Evolutionary conservation across 1,140 invertebrate genomes (phyloP).

Genomic region (Octopus bimaculoides): DNA sequence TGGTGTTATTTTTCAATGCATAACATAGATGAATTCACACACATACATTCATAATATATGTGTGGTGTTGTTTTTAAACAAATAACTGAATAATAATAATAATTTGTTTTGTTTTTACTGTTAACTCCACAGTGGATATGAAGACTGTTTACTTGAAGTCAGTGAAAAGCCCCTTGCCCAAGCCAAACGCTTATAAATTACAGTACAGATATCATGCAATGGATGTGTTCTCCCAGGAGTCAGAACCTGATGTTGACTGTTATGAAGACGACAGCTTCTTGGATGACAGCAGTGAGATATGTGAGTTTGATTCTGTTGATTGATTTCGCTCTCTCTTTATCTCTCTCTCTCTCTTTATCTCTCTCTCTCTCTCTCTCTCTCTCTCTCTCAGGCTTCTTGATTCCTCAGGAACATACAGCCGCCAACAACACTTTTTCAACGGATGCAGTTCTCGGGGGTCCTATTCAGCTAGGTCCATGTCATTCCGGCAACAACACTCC

Average conservation of each 20-base stretch:
- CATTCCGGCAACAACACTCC: too few species aligned
- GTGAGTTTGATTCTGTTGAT: neutral
- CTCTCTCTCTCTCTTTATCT: neutral
- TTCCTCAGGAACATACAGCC: too few species aligned
- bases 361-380: neutral
- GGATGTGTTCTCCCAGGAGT: neutral
- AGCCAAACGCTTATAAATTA: neutral
- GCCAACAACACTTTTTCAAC: too few species aligned
- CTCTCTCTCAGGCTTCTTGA: too few species aligned
- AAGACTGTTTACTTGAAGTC: neutral
- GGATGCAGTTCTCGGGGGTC: too few species aligned
- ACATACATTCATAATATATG: too few species aligned
- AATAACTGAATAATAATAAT: too few species aligned
- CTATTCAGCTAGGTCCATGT: too few species aligned
- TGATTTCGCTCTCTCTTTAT: neutral
- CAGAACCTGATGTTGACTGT: neutral
- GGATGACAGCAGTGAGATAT: neutral
- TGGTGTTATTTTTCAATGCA: too few species aligned
- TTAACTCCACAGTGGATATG: neutral
- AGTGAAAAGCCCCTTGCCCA: neutral
- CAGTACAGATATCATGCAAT: neutral
- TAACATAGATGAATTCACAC: too few species aligned
- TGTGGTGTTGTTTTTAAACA: too few species aligned
- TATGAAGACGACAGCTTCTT: neutral
- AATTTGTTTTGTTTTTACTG: too few species aligned